Base-by-base conservation (phyloP, 2,888 invertebrate species). In the Trachelus iudaicus region DNA sequence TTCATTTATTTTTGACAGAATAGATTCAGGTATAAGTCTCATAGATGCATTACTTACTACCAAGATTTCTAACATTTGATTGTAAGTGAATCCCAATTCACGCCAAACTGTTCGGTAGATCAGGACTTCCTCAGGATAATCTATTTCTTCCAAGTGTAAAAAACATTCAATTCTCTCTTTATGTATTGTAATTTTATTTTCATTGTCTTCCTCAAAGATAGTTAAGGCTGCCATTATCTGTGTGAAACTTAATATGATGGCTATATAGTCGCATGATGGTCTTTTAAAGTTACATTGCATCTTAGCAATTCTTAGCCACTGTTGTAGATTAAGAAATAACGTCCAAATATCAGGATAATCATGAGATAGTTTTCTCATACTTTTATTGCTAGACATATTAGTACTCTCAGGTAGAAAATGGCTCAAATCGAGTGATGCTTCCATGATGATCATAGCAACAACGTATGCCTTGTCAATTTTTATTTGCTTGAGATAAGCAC, bases 21-120 rank as follows among this genome's bases (percentile, higher is more conserved):
- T 56, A 56, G 23, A 1, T 23, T 56, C 56, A 56, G 56, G 56
- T 56, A 56, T 56, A 56, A 23, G 56, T 23, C 23, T 1, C 56
- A 15, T 23, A 56, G 56, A 56, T 23, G 23, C 23, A 15, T 56
- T 56, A 56, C 9, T 56, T 23, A 56, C 23, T 56, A 56, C 56
- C 56, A 56, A 56, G 23, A 56, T 56, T 56, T 71, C 71, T 34
- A 34, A 15, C 34, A 71, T 71, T 71, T 71, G 71, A 23, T 71
- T 33, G 9, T 71, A 71, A 71, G 71, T 71, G 15, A 34, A 71
- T 71, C 71, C 71, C 12, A 71, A 71, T 71, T 71, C 71, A 71
- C 71, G 71, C 71, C 71, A 71, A 71, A 71, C 33, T 31, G 71
- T 71, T 71, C 71, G 31, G 13, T 71, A 34, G 9, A 34, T 34